phyloP scores from a whole-genome alignment of 2,113 vertebrate species.

The Atlantisia rogersi region DNA sequence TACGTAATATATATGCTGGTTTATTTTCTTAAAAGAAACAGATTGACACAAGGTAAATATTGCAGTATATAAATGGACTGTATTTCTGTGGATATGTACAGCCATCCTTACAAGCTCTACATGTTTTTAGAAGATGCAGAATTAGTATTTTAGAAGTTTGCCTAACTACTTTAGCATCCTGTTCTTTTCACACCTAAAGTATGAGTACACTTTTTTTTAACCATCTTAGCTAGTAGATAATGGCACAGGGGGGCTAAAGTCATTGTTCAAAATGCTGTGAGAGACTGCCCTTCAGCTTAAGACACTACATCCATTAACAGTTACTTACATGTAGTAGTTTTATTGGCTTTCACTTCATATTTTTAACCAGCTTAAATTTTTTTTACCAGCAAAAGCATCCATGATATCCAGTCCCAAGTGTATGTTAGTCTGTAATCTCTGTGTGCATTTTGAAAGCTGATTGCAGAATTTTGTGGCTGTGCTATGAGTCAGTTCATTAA shows the following conservation, averaged over 20 bases:
- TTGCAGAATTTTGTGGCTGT: not conserved
- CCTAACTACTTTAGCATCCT: not conserved
- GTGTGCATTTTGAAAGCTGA: not conserved
- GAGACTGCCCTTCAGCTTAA: not conserved
- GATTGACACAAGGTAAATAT: not conserved
- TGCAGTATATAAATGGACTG: not conserved
- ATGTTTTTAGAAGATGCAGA: not conserved
- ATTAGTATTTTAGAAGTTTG: not conserved
- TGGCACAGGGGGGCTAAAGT: not conserved
- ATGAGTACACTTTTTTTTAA: not conserved
- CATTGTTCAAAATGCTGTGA: not conserved
- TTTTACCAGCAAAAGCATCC: not conserved
- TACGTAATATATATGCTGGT: not conserved
- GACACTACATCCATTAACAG: not conserved
- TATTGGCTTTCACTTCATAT: not conserved
- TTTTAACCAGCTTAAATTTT: not conserved
- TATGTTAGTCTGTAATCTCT: not conserved
- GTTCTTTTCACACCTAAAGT: not conserved
- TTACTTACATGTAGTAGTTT: not conserved
- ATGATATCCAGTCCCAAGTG: not conserved
- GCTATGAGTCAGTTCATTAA: not conserved
- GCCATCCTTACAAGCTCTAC: not conserved
- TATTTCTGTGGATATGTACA: not conserved
- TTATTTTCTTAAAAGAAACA: not conserved
- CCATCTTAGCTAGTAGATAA: not conserved